Evolutionary conservation across 2,888 invertebrate genomes (phyloP).

Genomic region (Tridacna gigas): DNA sequence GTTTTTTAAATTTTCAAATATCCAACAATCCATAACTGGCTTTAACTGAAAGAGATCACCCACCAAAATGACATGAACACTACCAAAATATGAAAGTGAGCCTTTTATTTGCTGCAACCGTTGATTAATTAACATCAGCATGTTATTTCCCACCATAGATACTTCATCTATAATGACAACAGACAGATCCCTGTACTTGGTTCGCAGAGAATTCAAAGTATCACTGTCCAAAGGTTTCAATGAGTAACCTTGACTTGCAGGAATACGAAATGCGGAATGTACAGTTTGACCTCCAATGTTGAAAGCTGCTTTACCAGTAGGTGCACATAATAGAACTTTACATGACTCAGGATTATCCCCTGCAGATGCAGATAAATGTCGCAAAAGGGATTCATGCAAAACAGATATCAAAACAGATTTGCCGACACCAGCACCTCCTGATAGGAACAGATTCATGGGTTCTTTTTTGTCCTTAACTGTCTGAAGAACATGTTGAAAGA

Average conservation of each 20-base stretch:
- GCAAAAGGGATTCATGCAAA: constrained; percentile 21
- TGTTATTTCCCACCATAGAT: constrained; percentile 62
- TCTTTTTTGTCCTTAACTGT: constrained; percentile 11
- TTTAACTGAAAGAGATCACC: constrained; percentile 49
- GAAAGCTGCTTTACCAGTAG: constrained; percentile 61
- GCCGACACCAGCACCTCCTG: constrained; percentile 51
- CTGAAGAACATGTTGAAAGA: constrained; percentile 31
- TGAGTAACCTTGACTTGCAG: constrained; percentile 42
- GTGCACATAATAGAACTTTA: constrained; percentile 37
- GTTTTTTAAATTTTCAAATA: constrained; percentile 43
- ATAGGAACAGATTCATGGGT: constrained; percentile 43
- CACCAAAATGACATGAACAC: constrained; percentile 26
- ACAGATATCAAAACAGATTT: constrained; percentile 36
- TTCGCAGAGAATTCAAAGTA: constrained; percentile 44
- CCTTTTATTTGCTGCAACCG: constrained; percentile 50
- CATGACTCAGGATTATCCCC: constrained; percentile 25
- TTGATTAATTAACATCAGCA: constrained; percentile 60
- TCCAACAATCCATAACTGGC: constrained; percentile 62
- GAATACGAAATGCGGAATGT: constrained; percentile 56
- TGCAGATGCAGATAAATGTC: constrained; percentile 15
- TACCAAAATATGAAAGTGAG: constrained; percentile 23
- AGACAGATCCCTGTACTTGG: constrained; percentile 26
- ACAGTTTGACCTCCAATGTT: constrained; percentile 60
- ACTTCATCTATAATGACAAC: constrained; percentile 58
- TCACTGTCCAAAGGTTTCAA: constrained; percentile 54